A percentile compares a stretch with the other conserved stretches of the same genome.
Evolutionary conservation across 2,797 vertebrate genomes (phyloP).

Genomic region (Cyclura pinguis): DNA sequence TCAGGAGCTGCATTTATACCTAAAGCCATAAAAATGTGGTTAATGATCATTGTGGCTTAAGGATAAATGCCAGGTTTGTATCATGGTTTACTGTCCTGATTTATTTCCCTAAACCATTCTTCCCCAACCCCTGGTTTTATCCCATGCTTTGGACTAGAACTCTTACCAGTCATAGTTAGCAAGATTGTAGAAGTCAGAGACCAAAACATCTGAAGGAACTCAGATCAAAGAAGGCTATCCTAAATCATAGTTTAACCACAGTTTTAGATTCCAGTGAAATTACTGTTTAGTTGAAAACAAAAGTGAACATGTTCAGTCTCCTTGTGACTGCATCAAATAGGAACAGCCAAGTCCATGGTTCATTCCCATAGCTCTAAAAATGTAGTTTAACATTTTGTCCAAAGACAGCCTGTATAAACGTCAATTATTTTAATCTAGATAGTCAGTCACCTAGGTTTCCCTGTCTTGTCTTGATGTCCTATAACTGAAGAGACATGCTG

Average conservation of each 20-base stretch:
- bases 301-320: background rate
- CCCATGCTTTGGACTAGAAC: background rate
- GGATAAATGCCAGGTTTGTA: background rate
- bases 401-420: background rate
- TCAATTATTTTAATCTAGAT: background rate
- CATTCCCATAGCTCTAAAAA: background rate
- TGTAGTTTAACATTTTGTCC: background rate
- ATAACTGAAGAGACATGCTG: background rate
- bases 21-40: background rate
- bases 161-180: background rate
- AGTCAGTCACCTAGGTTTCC: background rate
- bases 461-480: background rate
- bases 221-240: background rate
- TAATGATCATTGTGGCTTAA: background rate
- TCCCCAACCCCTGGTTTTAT: background rate
- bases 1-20: background rate
- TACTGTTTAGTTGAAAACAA: background rate
- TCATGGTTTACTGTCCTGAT: background rate
- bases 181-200: background rate
- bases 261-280: background rate
- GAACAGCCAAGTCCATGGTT: background rate
- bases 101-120: slow-evolving; percentile 1
- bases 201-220: background rate
- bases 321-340: background rate
- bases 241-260: background rate